Evolutionary conservation across 2,797 vertebrate species (phyloP).

Genomic region (Bryconaethiops microstoma): DNA sequence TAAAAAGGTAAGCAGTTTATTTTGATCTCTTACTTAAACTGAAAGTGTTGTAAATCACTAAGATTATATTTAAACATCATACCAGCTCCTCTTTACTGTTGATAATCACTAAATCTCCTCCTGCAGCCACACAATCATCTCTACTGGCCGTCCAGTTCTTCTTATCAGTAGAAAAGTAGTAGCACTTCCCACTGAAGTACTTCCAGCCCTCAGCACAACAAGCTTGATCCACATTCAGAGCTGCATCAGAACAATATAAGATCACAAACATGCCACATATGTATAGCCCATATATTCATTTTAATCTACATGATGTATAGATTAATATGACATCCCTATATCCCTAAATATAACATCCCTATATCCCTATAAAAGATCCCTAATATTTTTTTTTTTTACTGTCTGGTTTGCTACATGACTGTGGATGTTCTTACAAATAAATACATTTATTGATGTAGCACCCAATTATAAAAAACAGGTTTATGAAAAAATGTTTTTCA

Average conservation of each 20-base stretch:
- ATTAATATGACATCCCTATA: too few relatives aligned
- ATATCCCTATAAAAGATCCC: too few relatives aligned
- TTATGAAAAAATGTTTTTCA: background rate
- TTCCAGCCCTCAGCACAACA: constrained; percentile 1
- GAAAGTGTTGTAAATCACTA: too few relatives aligned
- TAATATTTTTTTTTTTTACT: too few relatives aligned
- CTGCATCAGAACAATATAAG: background rate
- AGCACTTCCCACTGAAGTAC: background rate
- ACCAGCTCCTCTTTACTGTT: background rate
- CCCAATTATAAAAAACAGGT: background rate
- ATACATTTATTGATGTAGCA: too few relatives aligned
- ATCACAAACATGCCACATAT: background rate
- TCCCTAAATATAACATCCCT: too few relatives aligned
- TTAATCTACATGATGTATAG: background rate
- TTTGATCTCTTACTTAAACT: too few relatives aligned
- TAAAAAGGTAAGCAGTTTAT: too few relatives aligned
- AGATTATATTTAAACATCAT: background rate
- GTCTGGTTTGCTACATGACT: too few relatives aligned
- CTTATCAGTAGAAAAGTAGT: constrained; percentile 6
- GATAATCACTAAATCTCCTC: constrained; percentile 15
- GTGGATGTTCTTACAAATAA: too few relatives aligned
- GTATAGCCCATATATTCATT: background rate
- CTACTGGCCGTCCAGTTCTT: constrained; percentile 11
- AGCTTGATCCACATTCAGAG: too few relatives aligned
- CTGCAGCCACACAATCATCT: constrained; percentile 11